These are phyloP conservation scores for Platysternon megacephalum DNA, from an alignment of 2,113 vertebrate species.

Conservation along the genomic window DNA sequence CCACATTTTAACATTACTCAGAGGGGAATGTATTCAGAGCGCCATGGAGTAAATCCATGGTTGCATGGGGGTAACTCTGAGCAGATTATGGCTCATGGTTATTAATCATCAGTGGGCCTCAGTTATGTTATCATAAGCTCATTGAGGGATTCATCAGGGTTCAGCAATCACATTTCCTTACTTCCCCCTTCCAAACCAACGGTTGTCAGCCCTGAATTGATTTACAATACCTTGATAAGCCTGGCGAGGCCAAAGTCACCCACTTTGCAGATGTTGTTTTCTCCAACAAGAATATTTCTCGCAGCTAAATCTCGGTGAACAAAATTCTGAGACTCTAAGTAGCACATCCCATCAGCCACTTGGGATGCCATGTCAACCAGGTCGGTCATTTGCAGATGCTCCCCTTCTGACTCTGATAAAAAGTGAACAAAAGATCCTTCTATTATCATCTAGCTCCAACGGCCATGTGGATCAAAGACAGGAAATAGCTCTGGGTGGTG, in stretches of 20 bases:
- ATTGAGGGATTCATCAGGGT: not conserved
- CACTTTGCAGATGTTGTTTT: conserved; percentile 86
- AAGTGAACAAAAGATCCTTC: not conserved
- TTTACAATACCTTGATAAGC: conserved; percentile 81
- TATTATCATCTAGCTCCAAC: not conserved
- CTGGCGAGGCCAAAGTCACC: conserved; percentile 89
- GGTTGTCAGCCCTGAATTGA: not conserved
- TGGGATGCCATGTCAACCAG: conserved; percentile 82
- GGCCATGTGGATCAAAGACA: not conserved
- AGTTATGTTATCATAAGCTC: not conserved
- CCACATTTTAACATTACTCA: not conserved
- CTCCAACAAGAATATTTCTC: conserved; percentile 86
- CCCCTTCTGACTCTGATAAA: conserved; percentile 74
- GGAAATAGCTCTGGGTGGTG: not conserved
- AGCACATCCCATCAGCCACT: conserved; percentile 87
- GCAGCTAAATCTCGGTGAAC: conserved; percentile 89
- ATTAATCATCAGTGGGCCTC: not conserved
- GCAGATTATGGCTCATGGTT: not conserved
- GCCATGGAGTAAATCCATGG: not conserved
- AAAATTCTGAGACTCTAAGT: conserved; percentile 84
- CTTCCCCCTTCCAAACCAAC: no score
- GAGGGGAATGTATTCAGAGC: not conserved
- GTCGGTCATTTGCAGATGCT: conserved; percentile 35
- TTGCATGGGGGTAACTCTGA: not conserved
- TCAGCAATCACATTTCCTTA: not conserved